A percentile compares a stretch with the other conserved stretches of the same genome.
These are phyloP conservation scores for Carcina quercana DNA, from an alignment of 2,888 invertebrate genomes.

Conservation along the genomic window DNA sequence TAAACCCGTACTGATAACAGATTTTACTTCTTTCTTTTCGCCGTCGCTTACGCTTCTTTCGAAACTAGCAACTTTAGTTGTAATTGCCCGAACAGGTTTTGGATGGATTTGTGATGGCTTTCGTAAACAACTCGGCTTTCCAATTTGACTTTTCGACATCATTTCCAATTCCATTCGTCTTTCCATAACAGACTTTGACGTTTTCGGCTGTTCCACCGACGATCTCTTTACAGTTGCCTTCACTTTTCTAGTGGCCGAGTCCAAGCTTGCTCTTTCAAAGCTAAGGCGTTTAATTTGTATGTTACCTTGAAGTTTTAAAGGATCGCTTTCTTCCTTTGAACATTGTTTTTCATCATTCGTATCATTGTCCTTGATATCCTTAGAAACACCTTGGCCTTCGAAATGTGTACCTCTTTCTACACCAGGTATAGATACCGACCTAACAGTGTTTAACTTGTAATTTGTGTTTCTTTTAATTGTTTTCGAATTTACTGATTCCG, in stretches of 20 bases:
- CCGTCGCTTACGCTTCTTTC: slow-evolving; percentile 43
- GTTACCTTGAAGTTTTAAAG: slow-evolving; percentile 37
- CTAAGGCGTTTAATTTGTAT: slow-evolving; percentile 62
- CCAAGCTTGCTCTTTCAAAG: slow-evolving; percentile 66
- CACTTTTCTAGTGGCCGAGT: slow-evolving; percentile 56
- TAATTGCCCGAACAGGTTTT: slow-evolving; percentile 50
- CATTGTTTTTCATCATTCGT: slow-evolving; percentile 15
- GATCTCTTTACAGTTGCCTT: slow-evolving; percentile 39
- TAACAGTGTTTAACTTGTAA: slow-evolving; percentile 30
- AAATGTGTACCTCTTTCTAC: slow-evolving; percentile 21
- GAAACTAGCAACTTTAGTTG: slow-evolving; percentile 54
- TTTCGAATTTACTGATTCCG: slow-evolving; percentile 40
- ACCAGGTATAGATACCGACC: slow-evolving; percentile 38
- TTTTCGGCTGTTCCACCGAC: slow-evolving; percentile 45
- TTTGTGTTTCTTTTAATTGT: slow-evolving; percentile 44
- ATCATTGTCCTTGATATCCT: slow-evolving; percentile 17
- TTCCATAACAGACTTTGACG: slow-evolving; percentile 59
- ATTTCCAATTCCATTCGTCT: slow-evolving; percentile 63
- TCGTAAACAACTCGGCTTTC: slow-evolving; percentile 31
- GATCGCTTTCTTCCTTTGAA: slow-evolving; percentile 23
- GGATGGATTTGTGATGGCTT: slow-evolving; percentile 43
- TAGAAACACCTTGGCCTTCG: slow-evolving; percentile 1
- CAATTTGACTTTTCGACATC: slow-evolving; percentile 42
- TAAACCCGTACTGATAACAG: slow-evolving; percentile 27
- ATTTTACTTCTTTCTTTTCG: slow-evolving; percentile 26